phyloP scores from a whole-genome alignment of 1,140 invertebrate species.

The Drosophila busckii region DNA sequence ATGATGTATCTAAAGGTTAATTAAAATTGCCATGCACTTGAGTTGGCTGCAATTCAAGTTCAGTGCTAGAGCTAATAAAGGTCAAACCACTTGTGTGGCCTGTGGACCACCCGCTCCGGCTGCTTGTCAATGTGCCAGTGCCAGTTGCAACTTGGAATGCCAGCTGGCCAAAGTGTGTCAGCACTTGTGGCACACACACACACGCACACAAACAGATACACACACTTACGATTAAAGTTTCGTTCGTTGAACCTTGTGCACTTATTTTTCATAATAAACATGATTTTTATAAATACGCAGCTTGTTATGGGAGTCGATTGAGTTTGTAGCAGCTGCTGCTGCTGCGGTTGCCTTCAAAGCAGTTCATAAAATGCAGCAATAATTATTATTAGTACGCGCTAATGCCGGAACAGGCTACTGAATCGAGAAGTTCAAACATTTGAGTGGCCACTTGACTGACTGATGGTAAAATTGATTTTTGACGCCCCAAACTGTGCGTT shows the following conservation, averaged over 20 bases:
- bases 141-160: background rate
- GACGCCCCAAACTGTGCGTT: conserved; percentile 23
- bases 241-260: conserved; percentile 66
- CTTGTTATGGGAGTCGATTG: conserved; percentile 58
- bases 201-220: background rate
- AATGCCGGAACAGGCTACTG: conserved; percentile 31
- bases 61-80: conserved; percentile 42
- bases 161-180: conserved; percentile 66
- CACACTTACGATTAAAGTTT: too few relatives aligned
- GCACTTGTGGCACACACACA: conserved; percentile 33
- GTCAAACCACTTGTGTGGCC: conserved; percentile 74
- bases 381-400: conserved; percentile 60
- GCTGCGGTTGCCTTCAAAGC: conserved; percentile 46
- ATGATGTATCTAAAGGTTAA: conserved; percentile 30
- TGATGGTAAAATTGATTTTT: conserved; percentile 39
- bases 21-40: conserved; percentile 44
- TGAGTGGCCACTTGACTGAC: conserved; percentile 59
- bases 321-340: conserved; percentile 43
- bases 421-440: conserved; percentile 8
- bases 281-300: conserved; percentile 58
- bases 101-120: conserved; percentile 1
- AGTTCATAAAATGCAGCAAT: conserved; percentile 6
- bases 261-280: conserved; percentile 67
- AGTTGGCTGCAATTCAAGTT: conserved; percentile 53
- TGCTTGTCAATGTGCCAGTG: conserved; percentile 47